phyloP scores from a whole-genome alignment of 1,140 invertebrate genomes.

The Scaptomyza montana region DNA sequence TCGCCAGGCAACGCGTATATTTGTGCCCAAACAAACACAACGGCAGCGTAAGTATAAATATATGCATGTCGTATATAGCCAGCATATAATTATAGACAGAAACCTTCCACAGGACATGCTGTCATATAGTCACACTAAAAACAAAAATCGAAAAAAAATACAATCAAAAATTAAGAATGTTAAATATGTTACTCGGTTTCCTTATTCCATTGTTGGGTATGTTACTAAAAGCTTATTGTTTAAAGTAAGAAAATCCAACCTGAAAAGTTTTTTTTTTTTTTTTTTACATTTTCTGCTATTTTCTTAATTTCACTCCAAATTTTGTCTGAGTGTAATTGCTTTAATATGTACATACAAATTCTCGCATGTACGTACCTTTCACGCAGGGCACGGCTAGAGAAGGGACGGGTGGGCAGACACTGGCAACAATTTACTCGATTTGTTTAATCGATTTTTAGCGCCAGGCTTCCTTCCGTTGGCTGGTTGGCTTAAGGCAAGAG shows the following conservation, averaged over 20 bases:
- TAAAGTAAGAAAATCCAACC: no score
- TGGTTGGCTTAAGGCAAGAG: conserved; percentile 6
- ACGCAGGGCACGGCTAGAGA: not conserved
- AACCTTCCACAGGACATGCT: conserved; percentile 10
- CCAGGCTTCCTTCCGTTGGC: conserved; percentile 36
- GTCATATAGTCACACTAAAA: not conserved
- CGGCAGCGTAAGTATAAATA: conserved; percentile 22
- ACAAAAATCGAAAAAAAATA: no score
- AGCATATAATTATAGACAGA: conserved; percentile 49
- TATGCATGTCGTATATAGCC: conserved; percentile 2
- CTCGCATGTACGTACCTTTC: not conserved
- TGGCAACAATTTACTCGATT: conserved; percentile 79
- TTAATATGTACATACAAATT: conserved; percentile 33
- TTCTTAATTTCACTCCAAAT: no score
- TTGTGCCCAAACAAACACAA: conserved; percentile 47
- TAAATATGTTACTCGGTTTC: no score
- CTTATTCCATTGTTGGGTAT: no score
- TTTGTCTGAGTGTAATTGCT: not conserved
- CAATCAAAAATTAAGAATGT: no score
- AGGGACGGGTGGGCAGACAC: conserved; percentile 29
- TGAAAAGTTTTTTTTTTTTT: no score
- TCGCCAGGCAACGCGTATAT: conserved; percentile 43
- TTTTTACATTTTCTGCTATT: no score
- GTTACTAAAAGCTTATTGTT: no score
- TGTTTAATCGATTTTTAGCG: conserved; percentile 80